These are phyloP conservation scores for Mormyrus iriodes DNA, from an alignment of 2,113 vertebrate species.

Conservation along the genomic window DNA sequence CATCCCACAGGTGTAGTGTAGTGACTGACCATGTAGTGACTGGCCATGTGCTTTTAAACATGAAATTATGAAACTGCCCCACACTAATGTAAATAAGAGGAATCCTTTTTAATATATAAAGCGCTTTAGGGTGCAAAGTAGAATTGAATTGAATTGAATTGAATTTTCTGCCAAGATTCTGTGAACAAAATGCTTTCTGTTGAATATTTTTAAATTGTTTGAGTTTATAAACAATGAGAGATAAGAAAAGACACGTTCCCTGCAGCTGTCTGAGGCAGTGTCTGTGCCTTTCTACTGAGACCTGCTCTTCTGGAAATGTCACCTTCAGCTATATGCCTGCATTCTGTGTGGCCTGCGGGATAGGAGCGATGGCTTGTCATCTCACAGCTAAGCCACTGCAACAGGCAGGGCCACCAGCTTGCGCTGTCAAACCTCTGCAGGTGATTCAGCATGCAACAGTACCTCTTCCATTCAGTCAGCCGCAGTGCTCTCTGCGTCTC, in stretches of 20 bases:
- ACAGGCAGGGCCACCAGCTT: neutral
- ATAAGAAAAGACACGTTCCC: neutral
- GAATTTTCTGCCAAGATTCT: neutral
- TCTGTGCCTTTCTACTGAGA: neutral
- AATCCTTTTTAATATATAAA: neutral
- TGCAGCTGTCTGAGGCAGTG: neutral
- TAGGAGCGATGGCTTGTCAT: neutral
- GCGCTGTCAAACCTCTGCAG: neutral
- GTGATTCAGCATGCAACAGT: neutral
- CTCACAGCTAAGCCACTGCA: neutral
- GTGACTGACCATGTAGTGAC: neutral
- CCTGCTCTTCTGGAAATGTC: neutral
- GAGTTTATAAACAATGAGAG: neutral
- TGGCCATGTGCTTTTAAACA: neutral
- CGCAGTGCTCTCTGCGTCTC: neutral
- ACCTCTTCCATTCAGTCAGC: neutral
- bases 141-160: too few relatives aligned
- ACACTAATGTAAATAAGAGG: neutral
- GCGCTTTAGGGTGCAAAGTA: too few relatives aligned
- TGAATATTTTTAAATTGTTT: neutral
- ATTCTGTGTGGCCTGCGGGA: neutral
- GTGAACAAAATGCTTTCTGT: neutral
- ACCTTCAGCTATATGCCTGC: neutral
- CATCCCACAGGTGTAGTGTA: neutral
- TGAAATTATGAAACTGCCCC: neutral